Evolutionary conservation across 2,797 vertebrate genomes (phyloP).

Genomic region (Helostoma temminkii): DNA sequence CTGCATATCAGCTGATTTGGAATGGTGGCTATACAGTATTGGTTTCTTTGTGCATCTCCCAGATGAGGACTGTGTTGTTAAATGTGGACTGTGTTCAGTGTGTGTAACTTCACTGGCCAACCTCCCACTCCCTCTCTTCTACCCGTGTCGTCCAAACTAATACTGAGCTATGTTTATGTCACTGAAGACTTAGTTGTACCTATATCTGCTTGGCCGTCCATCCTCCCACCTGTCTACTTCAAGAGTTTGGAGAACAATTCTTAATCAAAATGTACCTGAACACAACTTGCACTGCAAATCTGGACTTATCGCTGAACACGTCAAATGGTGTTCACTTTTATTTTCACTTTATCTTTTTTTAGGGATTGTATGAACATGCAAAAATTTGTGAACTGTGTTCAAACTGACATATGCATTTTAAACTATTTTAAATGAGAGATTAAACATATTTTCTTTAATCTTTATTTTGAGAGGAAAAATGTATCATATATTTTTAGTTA

Average conservation of each 20-base stretch:
- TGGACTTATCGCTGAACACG: constrained; percentile 58
- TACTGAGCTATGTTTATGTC: constrained; percentile 75
- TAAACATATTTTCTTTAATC: constrained; percentile 81
- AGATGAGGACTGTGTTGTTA: constrained; percentile 87
- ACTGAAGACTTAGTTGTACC: constrained; percentile 70
- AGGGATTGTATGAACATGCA: constrained; percentile 88
- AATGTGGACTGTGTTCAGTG: constrained; percentile 91
- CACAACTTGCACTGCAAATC: constrained; percentile 67
- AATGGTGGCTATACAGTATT: constrained; percentile 92
- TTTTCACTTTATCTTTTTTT: constrained; percentile 68
- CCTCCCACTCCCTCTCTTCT: constrained; percentile 70
- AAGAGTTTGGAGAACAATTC: constrained; percentile 52
- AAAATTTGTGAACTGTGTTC: constrained; percentile 80
- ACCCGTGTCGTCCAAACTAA: constrained; percentile 79
- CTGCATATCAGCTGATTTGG: constrained; percentile 88
- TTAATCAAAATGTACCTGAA: constrained; percentile 51
- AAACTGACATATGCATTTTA: constrained; percentile 86
- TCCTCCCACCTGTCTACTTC: constrained; percentile 57
- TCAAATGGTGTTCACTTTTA: constrained; percentile 42
- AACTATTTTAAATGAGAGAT: constrained; percentile 77
- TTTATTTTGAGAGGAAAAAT: constrained; percentile 81
- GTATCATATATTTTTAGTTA: constrained; percentile 86
- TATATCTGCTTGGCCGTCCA: constrained; percentile 67
- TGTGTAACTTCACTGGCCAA: constrained; percentile 89
- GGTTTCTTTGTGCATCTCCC: constrained; percentile 88